Conservation (phyloP, 1,140 invertebrate species). For the Sycophaga agraensis region DNA sequence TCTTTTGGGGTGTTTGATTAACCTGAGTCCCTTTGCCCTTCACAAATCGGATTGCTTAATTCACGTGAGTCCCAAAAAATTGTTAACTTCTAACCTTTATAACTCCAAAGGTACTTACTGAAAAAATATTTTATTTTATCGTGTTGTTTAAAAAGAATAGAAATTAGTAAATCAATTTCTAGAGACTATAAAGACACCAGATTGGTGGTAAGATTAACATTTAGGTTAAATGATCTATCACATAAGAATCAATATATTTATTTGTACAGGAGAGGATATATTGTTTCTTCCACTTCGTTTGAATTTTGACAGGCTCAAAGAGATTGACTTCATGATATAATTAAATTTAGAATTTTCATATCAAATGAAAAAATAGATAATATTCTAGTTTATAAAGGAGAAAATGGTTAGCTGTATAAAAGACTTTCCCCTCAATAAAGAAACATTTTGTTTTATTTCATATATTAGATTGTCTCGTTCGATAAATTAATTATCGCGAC, state of each 20-base stretch:
- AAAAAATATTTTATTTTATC: no score
- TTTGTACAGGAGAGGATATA: slow-evolving; percentile 82
- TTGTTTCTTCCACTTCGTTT: slow-evolving; percentile 74
- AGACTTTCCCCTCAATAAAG: slow-evolving; percentile 74
- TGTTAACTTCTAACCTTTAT: no score
- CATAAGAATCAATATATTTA: slow-evolving; percentile 7
- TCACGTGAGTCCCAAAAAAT: no score
- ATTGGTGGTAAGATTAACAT: slow-evolving; percentile 65
- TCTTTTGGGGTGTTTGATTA: no score
- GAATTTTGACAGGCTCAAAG: slow-evolving; percentile 98
- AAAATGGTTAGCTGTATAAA: slow-evolving; percentile 90
- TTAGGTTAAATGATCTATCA: neutral
- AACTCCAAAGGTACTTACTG: no score
- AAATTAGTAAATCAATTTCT: slow-evolving; percentile 66
- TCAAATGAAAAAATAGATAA: slow-evolving; percentile 66
- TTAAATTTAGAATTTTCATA: slow-evolving; percentile 71
- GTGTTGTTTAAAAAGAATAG: slow-evolving; percentile 68
- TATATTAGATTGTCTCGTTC: no score
- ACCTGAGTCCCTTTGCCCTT: no score
- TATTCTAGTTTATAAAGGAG: slow-evolving; percentile 70
- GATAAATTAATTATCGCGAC: no score
- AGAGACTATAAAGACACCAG: slow-evolving; percentile 70
- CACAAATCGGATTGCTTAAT: no score
- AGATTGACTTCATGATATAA: slow-evolving; percentile 90
- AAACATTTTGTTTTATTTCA: no score